Conservation (phyloP, 2,888 invertebrate species). For the Arge pagana region DNA sequence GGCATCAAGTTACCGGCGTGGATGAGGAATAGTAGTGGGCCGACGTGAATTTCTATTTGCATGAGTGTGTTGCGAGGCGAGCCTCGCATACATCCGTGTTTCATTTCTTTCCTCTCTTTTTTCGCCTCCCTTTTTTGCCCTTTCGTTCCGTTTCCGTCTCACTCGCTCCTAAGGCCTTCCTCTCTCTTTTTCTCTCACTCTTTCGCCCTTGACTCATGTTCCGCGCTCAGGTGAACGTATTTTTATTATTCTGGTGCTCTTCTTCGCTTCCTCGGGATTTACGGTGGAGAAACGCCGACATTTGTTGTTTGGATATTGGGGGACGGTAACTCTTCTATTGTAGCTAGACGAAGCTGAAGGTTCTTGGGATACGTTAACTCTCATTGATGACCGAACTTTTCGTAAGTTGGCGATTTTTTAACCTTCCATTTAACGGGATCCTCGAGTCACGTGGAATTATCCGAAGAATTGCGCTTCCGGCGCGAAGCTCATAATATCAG, state of each 20-base stretch:
- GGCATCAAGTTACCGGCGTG: constrained; percentile 20
- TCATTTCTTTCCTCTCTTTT: constrained; percentile 4
- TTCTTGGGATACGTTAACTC: constrained; percentile 7
- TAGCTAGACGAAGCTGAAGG: background rate
- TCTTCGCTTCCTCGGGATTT: constrained; percentile 9
- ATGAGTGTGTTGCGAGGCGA: constrained; percentile 11
- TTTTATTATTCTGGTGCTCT: background rate
- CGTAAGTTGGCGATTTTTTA: no score
- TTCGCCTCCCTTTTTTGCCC: background rate
- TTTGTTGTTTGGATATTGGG: constrained; percentile 18
- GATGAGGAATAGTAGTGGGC: constrained; percentile 8
- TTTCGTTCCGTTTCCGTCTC: constrained; percentile 12
- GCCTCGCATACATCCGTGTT: no score
- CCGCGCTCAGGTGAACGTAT: constrained; percentile 19
- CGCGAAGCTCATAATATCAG: no score
- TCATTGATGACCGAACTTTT: background rate
- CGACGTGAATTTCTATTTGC: constrained; percentile 3
- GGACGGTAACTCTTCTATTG: constrained; percentile 18
- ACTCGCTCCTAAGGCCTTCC: constrained; percentile 14
- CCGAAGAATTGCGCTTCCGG: no score
- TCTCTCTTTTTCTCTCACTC: background rate
- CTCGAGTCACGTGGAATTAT: no score
- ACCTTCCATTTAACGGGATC: no score
- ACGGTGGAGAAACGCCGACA: constrained; percentile 8
- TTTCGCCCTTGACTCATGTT: constrained; percentile 9